Evolutionary conservation across 2,797 vertebrate species (phyloP).

Genomic region (Esox lucius): DNA sequence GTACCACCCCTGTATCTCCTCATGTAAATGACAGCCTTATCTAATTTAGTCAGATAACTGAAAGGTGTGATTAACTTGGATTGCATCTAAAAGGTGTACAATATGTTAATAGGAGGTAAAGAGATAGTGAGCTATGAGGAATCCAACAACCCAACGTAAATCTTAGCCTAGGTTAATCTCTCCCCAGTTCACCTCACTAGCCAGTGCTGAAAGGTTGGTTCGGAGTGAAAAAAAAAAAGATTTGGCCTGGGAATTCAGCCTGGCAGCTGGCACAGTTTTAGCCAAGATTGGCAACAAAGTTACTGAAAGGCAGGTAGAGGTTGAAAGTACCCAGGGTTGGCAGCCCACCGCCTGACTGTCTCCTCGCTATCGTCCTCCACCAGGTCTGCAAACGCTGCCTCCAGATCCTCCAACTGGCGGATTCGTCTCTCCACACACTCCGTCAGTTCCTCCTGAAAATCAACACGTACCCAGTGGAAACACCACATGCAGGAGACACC

Average conservation of each 20-base stretch:
- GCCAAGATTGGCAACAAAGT: neutral
- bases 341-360: constrained; percentile 81
- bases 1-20: neutral
- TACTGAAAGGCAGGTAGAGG: neutral
- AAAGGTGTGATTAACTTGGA: neutral
- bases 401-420: constrained; percentile 91
- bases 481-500: neutral
- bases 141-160: neutral
- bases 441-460: constrained; percentile 73
- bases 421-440: constrained; percentile 86
- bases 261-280: neutral
- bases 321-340: constrained; percentile 79
- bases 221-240: neutral
- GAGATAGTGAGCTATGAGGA: neutral
- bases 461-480: neutral
- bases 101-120: neutral
- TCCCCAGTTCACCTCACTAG: neutral
- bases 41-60: neutral
- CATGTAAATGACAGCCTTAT: neutral
- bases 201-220: neutral
- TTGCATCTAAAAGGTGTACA: neutral
- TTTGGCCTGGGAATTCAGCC: neutral
- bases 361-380: constrained; percentile 87
- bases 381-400: constrained; percentile 90
- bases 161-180: neutral